phyloP scores from a whole-genome alignment of 1,140 invertebrate species.

The Brachionus rubens region DNA sequence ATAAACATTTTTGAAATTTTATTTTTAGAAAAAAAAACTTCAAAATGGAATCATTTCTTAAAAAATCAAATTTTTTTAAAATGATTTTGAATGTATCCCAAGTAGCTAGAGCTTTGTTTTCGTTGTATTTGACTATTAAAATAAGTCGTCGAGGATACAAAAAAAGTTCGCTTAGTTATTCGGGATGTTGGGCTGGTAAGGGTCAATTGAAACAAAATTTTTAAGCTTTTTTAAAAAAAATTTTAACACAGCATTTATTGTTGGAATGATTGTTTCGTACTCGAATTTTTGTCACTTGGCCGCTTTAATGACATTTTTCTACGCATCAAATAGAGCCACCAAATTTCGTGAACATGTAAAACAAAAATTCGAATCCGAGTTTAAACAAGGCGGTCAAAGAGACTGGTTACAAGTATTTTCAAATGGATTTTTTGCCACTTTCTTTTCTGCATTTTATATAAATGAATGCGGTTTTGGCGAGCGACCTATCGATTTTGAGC shows the following conservation, averaged over 20 bases:
- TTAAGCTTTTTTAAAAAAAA: background rate
- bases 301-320: conserved; percentile 24
- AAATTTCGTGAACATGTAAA: background rate
- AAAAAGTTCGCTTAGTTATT: conserved; percentile 1
- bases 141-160: background rate
- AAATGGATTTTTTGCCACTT: conserved; percentile 29
- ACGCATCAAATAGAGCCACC: conserved; percentile 12
- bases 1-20: too few relatives aligned
- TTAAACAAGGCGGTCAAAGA: background rate
- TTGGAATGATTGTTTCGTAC: conserved; percentile 4
- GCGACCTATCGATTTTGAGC: conserved; percentile 4
- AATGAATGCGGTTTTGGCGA: conserved; percentile 19
- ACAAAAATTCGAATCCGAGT: background rate
- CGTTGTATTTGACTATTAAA: conserved; percentile 1
- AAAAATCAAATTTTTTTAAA: too few relatives aligned
- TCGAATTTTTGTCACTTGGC: conserved; percentile 25
- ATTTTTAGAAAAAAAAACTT: too few relatives aligned
- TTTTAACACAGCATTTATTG: background rate
- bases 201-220: background rate
- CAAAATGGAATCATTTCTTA: too few relatives aligned
- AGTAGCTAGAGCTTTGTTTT: background rate
- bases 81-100: background rate
- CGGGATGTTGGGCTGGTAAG: conserved; percentile 21
- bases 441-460: conserved; percentile 29
- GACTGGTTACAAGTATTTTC: conserved; percentile 22